Conservation (phyloP, 2,113 vertebrate species). For the Nycticebus coucang region DNA sequence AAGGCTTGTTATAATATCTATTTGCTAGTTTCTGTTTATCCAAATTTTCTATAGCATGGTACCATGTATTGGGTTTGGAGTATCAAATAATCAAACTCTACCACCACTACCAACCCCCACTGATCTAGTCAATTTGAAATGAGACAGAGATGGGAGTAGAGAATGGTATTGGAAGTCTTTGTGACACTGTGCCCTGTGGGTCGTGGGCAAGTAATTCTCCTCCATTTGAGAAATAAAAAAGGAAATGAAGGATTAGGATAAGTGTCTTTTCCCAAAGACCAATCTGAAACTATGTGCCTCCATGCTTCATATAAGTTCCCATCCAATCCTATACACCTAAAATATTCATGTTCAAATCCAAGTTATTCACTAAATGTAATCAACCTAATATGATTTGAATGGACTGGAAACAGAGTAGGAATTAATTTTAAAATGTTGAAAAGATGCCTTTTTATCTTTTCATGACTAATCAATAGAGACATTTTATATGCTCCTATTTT, state of each 20-base stretch:
- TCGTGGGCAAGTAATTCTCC: neutral
- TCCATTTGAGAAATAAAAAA: neutral
- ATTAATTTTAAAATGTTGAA: constrained; percentile 59
- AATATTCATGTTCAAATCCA: constrained; percentile 33
- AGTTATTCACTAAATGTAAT: neutral
- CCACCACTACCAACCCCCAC: neutral
- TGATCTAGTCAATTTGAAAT: neutral
- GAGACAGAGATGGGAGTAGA: neutral
- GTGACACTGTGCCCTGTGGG: neutral
- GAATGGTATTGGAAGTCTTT: neutral
- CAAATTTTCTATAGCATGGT: neutral
- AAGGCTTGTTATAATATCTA: neutral
- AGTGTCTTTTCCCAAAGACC: neutral
- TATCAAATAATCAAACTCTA: neutral
- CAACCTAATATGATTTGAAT: neutral
- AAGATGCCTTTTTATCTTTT: constrained; percentile 41
- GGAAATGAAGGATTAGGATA: neutral
- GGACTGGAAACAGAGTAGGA: neutral
- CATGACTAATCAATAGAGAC: constrained; percentile 52
- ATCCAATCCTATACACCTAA: neutral
- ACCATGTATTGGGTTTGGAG: neutral
- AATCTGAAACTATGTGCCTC: neutral
- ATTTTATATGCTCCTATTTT: constrained; percentile 40
- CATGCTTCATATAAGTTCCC: neutral
- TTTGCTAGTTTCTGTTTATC: neutral